Base-by-base conservation (phyloP, 2,888 invertebrate species). In the Copidosoma aretas region DNA sequence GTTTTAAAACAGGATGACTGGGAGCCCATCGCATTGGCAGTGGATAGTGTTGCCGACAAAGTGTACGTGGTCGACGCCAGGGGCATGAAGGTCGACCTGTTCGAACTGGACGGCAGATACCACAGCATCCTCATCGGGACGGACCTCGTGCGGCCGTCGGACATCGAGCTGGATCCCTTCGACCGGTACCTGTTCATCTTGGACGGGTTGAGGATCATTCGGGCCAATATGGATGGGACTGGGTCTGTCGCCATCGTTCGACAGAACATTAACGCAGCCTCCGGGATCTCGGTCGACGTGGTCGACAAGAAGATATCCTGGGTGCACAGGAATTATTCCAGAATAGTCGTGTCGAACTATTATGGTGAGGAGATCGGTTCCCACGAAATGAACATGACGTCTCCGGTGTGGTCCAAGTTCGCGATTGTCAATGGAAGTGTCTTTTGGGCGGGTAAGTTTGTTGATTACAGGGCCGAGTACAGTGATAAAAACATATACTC, bases 1-100 rank as follows among this genome's bases (percentile, higher is more conserved):
- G 62, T 19, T 56, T 68, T 71, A 32, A 60, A 62, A 12, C 68
- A 71, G 41, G 14, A 56, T 1, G 39, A 58, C 39, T 72, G 67
- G 69, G 24, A 65, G 21, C 67, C 69, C 43, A 25, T 67, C 14
- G 61, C 69, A 1, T 58, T 72, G 21, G 64, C 64, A 0, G 46
- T 72, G 5, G 64, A 69, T 41, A 64, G 52, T 21, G 24, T 69
- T n/a, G 54, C 25, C 2, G 61, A 71, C 17, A 71, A 72, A 62
- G 5, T 71, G 2, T 71, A 71, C 14, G 61, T 69, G 1, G 67
- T 49, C 14, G 69, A 71, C 57, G 15, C 12, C 32, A n/a, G 24
- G 1, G 67, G 69, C 15, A 10, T 14, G 15, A 64, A 71, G 60
- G 56, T 71, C 14, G 69, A 71, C 4, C 46, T 69, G 4, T 64